phyloP scores from a whole-genome alignment of 2,113 vertebrate species.

The Neogobius melanostomus region DNA sequence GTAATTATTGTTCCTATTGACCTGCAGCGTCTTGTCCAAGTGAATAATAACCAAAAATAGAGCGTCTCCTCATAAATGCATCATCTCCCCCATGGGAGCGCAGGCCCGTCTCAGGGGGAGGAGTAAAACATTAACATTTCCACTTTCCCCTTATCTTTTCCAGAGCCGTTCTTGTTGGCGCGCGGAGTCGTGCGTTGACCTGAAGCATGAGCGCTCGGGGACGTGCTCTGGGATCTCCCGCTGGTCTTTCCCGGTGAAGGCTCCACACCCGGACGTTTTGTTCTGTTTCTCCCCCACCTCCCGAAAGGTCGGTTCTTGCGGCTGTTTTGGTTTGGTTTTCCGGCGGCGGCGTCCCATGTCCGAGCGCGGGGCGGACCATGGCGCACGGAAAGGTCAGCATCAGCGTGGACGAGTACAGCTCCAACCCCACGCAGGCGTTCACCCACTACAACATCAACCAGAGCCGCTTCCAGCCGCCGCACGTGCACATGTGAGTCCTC shows the following conservation, averaged over 20 bases:
- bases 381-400: constrained; percentile 98
- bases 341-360: constrained; percentile 82
- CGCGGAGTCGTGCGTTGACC: background rate
- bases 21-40: no score
- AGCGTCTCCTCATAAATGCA: no score
- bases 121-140: background rate
- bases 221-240: no score
- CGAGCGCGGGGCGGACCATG: constrained; percentile 88
- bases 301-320: background rate
- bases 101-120: background rate
- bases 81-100: background rate
- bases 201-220: background rate
- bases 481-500: constrained; percentile 93
- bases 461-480: constrained; percentile 98
- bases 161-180: background rate
- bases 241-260: background rate
- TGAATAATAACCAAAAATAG: no score
- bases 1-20: no score
- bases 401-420: constrained; percentile 98
- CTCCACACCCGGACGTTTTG: background rate
- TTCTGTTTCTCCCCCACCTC: no score
- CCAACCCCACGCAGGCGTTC: constrained; percentile 97
- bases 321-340: background rate
- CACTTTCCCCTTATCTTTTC: background rate
- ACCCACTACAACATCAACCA: constrained; percentile 99